phyloP scores from a whole-genome alignment of 2,888 invertebrate species.

The Thalpophila matura region DNA sequence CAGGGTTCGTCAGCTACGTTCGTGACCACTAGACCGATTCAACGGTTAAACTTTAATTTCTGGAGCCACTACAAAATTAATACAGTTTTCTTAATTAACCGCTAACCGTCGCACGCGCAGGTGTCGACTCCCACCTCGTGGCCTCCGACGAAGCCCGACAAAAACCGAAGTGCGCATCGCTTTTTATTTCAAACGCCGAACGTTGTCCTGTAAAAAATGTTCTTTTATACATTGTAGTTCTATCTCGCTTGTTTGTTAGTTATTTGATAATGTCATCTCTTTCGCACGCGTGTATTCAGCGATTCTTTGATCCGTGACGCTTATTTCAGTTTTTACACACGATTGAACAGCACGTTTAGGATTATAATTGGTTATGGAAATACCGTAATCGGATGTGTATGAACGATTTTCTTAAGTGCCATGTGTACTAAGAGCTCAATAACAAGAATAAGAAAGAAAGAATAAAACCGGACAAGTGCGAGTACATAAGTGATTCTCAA shows the following conservation, averaged over 20 bases:
- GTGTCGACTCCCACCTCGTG: conserved; percentile 51
- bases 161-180: conserved; percentile 59
- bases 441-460: too few relatives aligned
- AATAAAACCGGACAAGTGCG: too few relatives aligned
- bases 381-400: not conserved
- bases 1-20: not conserved
- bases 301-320: conserved; percentile 56
- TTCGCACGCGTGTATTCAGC: conserved; percentile 29
- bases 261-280: conserved; percentile 16
- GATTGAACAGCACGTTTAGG: conserved; percentile 25
- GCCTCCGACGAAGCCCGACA: conserved; percentile 54
- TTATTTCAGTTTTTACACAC: conserved; percentile 53
- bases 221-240: conserved; percentile 31
- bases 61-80: conserved; percentile 16
- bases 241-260: conserved; percentile 19
- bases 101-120: conserved; percentile 51
- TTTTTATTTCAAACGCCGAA: conserved; percentile 50
- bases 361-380: conserved; percentile 32
- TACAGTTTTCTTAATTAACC: conserved; percentile 38
- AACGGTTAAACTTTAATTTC: conserved; percentile 14
- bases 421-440: too few relatives aligned
- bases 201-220: conserved; percentile 48
- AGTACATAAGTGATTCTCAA: too few relatives aligned
- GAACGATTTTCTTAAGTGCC: too few relatives aligned
- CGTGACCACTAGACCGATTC: not conserved